phyloP scores from a whole-genome alignment of 2,113 vertebrate species.

The Grus americana region DNA sequence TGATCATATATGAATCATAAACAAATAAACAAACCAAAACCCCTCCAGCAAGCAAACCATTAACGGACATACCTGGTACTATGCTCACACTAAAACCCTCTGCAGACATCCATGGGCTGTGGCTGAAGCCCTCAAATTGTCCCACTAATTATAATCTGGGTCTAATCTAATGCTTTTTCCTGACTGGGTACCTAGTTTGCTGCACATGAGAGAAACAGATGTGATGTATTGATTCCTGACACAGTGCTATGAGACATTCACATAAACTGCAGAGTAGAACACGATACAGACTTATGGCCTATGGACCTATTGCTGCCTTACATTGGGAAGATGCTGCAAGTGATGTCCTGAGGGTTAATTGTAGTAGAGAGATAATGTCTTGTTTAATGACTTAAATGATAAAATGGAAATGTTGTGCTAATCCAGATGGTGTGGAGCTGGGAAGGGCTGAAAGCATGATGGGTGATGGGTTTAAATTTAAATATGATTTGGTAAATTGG shows the following conservation, averaged over 20 bases:
- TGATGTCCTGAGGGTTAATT: background rate
- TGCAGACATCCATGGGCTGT: background rate
- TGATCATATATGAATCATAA: background rate
- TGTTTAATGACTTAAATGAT: background rate
- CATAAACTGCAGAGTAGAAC: background rate
- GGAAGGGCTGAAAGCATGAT: background rate
- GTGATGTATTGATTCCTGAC: background rate
- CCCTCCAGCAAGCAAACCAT: background rate
- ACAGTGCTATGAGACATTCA: background rate
- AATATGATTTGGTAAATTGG: slow-evolving; percentile 1
- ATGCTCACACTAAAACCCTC: background rate
- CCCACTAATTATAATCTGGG: background rate
- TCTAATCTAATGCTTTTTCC: background rate
- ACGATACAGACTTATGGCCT: background rate
- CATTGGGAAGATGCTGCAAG: background rate
- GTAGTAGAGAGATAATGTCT: background rate
- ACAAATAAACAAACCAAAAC: background rate
- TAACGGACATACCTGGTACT: background rate
- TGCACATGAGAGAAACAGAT: background rate
- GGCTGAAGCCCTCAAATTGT: background rate
- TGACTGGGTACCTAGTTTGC: background rate
- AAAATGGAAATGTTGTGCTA: background rate
- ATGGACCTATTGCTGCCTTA: background rate
- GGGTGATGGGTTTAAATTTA: slow-evolving; percentile 21
- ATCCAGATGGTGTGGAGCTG: background rate